Percentiles rank a stretch among this genome's conserved stretches.
These are phyloP conservation scores for Dasypus novemcinctus DNA, from an alignment of 2,113 vertebrate genomes.

Conservation along the genomic window DNA sequence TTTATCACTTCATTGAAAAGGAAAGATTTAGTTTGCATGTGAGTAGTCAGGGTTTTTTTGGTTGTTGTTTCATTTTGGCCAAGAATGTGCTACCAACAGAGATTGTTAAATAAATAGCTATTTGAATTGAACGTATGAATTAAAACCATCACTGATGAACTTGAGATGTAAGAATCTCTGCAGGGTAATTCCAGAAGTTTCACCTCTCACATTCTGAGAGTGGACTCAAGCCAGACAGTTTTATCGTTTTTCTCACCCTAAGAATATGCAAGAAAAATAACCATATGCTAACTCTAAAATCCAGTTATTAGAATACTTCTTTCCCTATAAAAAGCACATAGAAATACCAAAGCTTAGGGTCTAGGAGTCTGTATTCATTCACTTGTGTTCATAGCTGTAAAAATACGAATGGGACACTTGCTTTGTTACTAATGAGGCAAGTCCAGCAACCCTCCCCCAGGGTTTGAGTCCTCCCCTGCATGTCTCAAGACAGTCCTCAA, in stretches of 20 bases:
- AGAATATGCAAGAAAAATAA: background rate
- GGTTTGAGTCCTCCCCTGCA: background rate
- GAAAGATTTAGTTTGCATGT: background rate
- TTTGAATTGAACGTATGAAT: conserved; percentile 10
- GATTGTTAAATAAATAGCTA: background rate
- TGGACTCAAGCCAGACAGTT: background rate
- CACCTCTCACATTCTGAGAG: background rate
- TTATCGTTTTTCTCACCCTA: background rate
- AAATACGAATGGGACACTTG: background rate
- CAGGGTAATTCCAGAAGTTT: background rate
- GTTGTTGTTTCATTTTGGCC: background rate
- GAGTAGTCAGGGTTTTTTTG: background rate
- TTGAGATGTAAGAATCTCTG: background rate
- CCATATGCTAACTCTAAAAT: background rate
- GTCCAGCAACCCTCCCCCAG: background rate
- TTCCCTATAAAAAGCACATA: background rate
- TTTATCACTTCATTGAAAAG: background rate
- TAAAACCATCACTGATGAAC: background rate
- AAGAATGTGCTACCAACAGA: background rate
- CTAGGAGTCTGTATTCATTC: background rate
- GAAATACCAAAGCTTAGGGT: background rate
- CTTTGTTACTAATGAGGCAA: background rate
- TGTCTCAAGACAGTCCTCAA: background rate
- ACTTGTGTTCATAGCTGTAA: background rate
- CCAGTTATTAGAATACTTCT: background rate